These are phyloP conservation scores for Apamea monoglypha DNA, from an alignment of 2,888 invertebrate genomes.

Conservation along the genomic window DNA sequence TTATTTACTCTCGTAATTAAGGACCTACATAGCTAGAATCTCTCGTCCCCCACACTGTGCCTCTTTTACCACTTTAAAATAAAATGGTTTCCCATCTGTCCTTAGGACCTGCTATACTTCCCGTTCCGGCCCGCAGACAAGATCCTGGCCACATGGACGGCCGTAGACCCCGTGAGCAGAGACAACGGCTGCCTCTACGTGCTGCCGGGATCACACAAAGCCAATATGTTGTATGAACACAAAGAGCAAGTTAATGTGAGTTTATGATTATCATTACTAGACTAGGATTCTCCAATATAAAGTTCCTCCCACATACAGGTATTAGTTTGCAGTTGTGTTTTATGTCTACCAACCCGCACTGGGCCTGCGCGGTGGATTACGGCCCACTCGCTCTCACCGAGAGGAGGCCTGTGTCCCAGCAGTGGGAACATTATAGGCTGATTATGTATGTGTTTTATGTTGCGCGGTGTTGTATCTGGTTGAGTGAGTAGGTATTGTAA, in stretches of 20 bases:
- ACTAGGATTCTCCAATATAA: background rate
- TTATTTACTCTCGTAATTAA: background rate
- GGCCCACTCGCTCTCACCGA: no score
- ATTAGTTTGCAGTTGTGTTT: background rate
- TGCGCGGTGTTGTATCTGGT: no score
- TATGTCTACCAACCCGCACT: background rate
- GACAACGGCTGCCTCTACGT: slow-evolving; percentile 95
- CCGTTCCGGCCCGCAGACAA: slow-evolving; percentile 94
- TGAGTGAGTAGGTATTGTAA: background rate
- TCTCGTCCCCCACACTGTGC: background rate
- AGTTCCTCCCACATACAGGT: background rate
- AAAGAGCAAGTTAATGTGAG: slow-evolving; percentile 72
- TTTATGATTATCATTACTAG: background rate
- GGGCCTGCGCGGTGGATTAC: no score
- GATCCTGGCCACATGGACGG: slow-evolving; percentile 96
- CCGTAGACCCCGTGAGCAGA: slow-evolving; percentile 93
- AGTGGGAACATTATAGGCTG: no score
- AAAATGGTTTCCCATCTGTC: background rate
- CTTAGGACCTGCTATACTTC: slow-evolving; percentile 95
- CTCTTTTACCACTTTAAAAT: background rate
- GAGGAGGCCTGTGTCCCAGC: no score
- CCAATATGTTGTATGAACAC: slow-evolving; percentile 91
- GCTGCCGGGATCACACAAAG: slow-evolving; percentile 93
- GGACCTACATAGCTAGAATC: background rate
- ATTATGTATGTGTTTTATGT: no score